Percentiles rank a stretch among this genome's conserved stretches.
Conservation (phyloP, 2,888 invertebrate genomes). For the Nephrotoma flavescens region DNA sequence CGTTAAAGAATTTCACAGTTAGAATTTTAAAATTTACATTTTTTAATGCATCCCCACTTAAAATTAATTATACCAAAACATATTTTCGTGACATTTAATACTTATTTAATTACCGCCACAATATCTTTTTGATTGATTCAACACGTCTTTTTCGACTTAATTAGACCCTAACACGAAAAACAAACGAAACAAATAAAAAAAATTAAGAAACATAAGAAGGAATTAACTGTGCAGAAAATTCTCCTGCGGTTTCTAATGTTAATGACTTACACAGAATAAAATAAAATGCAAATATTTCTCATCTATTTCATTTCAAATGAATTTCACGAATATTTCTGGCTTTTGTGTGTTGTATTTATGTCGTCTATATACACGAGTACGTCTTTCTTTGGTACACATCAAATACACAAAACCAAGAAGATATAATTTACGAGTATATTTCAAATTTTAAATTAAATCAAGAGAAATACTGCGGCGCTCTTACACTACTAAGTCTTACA, state of each 20-base stretch:
- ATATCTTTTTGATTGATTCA: background rate
- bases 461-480: background rate
- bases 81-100: background rate
- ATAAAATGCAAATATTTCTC: background rate
- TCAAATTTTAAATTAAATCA: background rate
- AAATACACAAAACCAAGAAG: background rate
- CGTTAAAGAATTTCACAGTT: no score
- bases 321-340: background rate
- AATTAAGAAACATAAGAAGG: background rate
- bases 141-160: background rate
- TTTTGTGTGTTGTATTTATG: background rate
- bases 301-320: background rate
- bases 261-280: background rate
- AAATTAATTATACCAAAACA: no score
- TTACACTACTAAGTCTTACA: background rate
- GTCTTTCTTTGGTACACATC: no score
- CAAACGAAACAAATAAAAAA: background rate
- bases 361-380: background rate
- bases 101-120: background rate
- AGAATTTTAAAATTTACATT: no score
- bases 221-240: background rate
- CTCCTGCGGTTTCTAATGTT: background rate
- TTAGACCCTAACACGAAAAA: background rate
- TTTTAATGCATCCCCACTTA: no score
- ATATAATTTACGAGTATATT: background rate